Conservation (phyloP, 2,888 invertebrate genomes). For the Drosophila vallismaia region DNA sequence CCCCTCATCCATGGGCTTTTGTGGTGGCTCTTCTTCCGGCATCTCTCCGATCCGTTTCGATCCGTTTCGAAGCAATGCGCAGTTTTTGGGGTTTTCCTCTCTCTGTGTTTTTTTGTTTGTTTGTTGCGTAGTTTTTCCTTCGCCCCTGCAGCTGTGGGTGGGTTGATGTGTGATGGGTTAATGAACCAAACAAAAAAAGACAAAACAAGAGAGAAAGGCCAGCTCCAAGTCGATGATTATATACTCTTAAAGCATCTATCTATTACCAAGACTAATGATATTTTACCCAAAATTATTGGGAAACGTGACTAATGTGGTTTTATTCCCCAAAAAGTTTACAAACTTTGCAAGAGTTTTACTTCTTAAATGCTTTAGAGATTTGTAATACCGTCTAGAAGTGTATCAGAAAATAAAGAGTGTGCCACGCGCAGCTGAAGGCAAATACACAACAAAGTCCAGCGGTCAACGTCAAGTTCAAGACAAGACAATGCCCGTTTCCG, state of each 20-base stretch:
- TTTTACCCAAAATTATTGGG: too few relatives aligned
- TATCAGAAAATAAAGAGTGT: conserved; percentile 5
- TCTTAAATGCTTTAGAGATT: background rate
- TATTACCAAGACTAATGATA: background rate
- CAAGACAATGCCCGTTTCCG: conserved; percentile 55
- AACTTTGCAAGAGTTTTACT: background rate
- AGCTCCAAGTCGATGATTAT: background rate
- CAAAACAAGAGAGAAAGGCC: conserved; percentile 17
- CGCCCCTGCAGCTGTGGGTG: conserved; percentile 13
- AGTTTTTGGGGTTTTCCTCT: conserved; percentile 30
- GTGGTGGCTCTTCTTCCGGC: conserved; percentile 70
- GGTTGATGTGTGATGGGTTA: conserved; percentile 47
- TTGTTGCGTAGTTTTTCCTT: conserved; percentile 69
- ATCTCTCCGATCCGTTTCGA: conserved; percentile 42
- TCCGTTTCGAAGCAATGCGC: conserved; percentile 35
- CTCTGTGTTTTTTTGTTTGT: conserved; percentile 43
- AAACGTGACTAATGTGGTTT: too few relatives aligned
- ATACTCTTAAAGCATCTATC: background rate
- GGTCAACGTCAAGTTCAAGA: conserved; percentile 78
- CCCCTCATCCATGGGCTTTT: conserved; percentile 68
- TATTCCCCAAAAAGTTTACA: too few relatives aligned
- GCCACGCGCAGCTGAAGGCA: conserved; percentile 57
- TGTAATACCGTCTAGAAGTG: background rate
- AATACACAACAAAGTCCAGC: conserved; percentile 72
- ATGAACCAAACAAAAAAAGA: conserved; percentile 71